Percentiles rank a stretch among this genome's conserved stretches.
Evolutionary conservation across 2,113 vertebrate species (phyloP).

Genomic region (Phrynocephalus versicolor): DNA sequence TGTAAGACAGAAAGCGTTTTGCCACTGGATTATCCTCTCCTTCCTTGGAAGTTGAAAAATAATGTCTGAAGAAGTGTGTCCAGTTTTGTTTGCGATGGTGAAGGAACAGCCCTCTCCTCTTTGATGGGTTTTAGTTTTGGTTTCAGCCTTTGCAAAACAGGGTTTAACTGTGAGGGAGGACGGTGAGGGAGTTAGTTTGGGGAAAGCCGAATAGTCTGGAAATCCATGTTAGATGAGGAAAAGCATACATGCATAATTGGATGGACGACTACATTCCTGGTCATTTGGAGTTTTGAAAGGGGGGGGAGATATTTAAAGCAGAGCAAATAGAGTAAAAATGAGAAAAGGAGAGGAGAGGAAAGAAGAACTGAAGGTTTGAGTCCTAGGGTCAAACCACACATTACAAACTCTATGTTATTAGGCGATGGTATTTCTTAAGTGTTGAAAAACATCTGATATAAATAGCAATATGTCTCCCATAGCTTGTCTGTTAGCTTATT

Average conservation of each 20-base stretch:
- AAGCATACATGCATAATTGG: background rate
- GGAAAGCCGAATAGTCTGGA: background rate
- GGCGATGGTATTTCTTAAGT: too few relatives aligned
- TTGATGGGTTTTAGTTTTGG: background rate
- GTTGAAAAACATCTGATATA: too few relatives aligned
- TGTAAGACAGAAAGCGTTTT: background rate
- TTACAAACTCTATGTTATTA: too few relatives aligned
- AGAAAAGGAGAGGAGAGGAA: background rate
- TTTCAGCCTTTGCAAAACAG: background rate
- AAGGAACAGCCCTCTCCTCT: background rate
- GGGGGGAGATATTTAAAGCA: background rate
- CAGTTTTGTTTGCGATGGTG: background rate
- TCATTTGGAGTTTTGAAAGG: background rate
- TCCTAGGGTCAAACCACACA: too few relatives aligned
- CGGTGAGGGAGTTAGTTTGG: background rate
- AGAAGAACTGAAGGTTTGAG: background rate
- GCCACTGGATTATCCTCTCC: background rate
- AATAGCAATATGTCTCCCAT: too few relatives aligned
- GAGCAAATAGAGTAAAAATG: background rate
- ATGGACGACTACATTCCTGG: background rate
- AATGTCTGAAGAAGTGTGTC: background rate
- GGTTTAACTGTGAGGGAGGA: too few relatives aligned
- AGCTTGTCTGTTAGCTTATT: too few relatives aligned
- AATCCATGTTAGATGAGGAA: background rate
- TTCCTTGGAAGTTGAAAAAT: background rate